Evolutionary conservation across 2,797 vertebrate genomes (phyloP).

Genomic region (Mergus octosetaceus): DNA sequence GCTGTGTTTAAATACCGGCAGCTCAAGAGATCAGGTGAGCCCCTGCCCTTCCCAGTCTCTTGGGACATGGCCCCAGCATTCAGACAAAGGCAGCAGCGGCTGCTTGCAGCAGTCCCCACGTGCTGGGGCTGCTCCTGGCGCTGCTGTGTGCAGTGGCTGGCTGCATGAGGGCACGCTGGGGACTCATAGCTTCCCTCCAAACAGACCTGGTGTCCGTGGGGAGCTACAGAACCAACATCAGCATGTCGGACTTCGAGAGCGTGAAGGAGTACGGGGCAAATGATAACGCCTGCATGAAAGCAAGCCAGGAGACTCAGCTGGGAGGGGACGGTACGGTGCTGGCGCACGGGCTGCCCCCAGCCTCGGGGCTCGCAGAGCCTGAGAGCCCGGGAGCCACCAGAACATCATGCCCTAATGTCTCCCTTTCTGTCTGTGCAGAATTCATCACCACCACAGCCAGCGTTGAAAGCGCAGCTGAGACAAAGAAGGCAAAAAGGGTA

Average conservation of each 20-base stretch:
- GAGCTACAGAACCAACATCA: conserved; percentile 82
- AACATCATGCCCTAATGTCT: background rate
- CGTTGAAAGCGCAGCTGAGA: background rate
- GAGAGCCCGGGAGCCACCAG: no score
- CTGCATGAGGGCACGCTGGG: background rate
- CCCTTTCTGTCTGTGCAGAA: conserved; percentile 53
- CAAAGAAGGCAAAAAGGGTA: conserved; percentile 73
- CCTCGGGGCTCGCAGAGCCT: fast-evolving
- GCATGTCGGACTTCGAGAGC: conserved; percentile 78
- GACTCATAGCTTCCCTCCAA: background rate
- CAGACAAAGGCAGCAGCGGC: fast-evolving
- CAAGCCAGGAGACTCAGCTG: conserved; percentile 62
- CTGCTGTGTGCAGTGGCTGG: no score
- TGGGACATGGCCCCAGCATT: fast-evolving
- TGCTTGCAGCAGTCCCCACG: fast-evolving
- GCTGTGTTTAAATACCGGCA: conserved; percentile 59
- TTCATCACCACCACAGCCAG: fast-evolving
- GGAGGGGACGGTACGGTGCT: conserved; percentile 59
- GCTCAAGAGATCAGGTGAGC: conserved; percentile 76
- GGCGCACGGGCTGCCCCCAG: fast-evolving
- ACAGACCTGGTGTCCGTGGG: conserved; percentile 79
- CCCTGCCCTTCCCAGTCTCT: background rate
- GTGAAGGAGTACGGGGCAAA: conserved; percentile 52
- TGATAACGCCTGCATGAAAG: conserved; percentile 26
- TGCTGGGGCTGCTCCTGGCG: background rate